Evolutionary conservation across 2,888 invertebrate species (phyloP), one percentile per base, ranked within the genome.

Genomic region (Altica lythri): DNA sequence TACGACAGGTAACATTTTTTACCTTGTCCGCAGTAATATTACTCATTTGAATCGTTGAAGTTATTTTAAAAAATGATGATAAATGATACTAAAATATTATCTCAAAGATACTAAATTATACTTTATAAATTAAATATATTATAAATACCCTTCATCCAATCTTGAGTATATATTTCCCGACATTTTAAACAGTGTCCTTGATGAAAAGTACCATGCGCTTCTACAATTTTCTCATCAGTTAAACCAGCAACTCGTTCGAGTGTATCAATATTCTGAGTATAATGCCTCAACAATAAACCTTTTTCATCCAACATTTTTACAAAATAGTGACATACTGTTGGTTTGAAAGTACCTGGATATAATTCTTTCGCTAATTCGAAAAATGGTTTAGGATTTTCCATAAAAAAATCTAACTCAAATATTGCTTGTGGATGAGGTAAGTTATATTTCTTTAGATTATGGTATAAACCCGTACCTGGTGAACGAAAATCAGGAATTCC

Each of bases 401-500:
- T 77, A 72, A 98, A 98, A 76, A 89, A 96, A 53, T 86, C 85
- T 46, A 96, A 81, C 71, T 94, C 92, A 74, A 98, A 98, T 66
- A 98, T 91, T 1, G 93, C 91, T 72, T 92, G 89, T 0, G 96
- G 95, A 77, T 92, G 84, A 0, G 95, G 93, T 34, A 98, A 79
- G 62, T 95, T 86, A 75, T 95, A 97, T 72, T 95, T 92, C 65
- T 89, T 84, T 37, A 98, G 79, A 74, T 96, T 95, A 73, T 90
- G 85, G 73, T 97, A 98, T 1, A 98, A 79, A 0, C 97, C 97
- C 48, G 90, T 90, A 18, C 88, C 91, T 0, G 95, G 95, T 13
- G 94, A 92, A 14, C 97, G 86, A 74, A 97, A 97, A 74, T 97
- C 97, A 13, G 97, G 97, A 64, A 97, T 96, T 25, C 97, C 97